Conservation (phyloP, 2,888 invertebrate species). For the Falcaria lacertinaria region DNA sequence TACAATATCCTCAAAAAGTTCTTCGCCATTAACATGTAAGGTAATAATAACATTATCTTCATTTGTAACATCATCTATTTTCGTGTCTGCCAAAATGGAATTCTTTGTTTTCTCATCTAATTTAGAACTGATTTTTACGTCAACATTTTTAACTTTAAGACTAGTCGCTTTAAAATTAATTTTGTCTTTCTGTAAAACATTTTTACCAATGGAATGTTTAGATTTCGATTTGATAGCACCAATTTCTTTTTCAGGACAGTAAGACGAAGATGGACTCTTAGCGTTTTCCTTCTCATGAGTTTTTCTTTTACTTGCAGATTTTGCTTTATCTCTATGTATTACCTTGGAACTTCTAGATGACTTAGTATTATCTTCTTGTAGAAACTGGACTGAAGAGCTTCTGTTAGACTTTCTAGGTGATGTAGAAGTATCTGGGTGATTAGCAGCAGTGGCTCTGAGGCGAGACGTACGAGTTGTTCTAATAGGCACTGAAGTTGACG, state of each 20-base stretch:
- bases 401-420: constrained; percentile 56
- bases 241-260: constrained; percentile 58
- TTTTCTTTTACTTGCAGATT: constrained; percentile 42
- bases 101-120: constrained; percentile 41
- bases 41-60: constrained; percentile 24
- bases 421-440: constrained; percentile 48
- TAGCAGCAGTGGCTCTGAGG: constrained; percentile 82
- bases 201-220: constrained; percentile 75
- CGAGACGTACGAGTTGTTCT: constrained; percentile 86
- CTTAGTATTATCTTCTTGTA: constrained; percentile 60
- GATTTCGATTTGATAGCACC: constrained; percentile 76
- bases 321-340: constrained; percentile 66
- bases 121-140: constrained; percentile 47
- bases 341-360: constrained; percentile 55
- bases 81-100: constrained; percentile 40
- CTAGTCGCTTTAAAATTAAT: constrained; percentile 62
- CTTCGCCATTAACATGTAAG: constrained; percentile 49
- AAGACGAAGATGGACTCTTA: constrained; percentile 44
- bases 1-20: constrained; percentile 61
- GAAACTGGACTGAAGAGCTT: constrained; percentile 67
- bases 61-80: constrained; percentile 32
- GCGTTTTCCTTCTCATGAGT: constrained; percentile 63
- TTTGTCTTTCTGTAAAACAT: constrained; percentile 74
- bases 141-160: constrained; percentile 54
- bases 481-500: constrained; percentile 76